These are phyloP conservation scores for Andrena dorsata DNA, from an alignment of 2,888 invertebrate species.

Conservation along the genomic window DNA sequence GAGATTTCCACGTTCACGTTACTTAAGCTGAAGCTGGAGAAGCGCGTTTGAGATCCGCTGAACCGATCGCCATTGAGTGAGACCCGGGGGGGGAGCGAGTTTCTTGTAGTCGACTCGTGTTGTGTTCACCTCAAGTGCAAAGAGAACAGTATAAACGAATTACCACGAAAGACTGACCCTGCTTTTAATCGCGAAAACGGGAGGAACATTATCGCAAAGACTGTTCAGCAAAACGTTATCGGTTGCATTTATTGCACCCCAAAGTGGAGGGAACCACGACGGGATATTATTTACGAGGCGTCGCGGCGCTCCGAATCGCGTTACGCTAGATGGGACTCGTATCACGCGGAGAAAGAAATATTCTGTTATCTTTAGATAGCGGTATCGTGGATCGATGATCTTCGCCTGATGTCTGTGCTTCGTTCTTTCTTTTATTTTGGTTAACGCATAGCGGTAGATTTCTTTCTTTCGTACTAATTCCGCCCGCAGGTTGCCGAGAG, in stretches of 20 bases:
- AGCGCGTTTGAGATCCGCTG: slow-evolving; percentile 71
- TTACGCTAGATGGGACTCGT: background rate
- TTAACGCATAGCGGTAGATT: background rate
- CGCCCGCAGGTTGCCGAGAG: background rate
- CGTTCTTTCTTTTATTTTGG: background rate
- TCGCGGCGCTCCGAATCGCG: background rate
- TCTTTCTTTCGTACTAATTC: slow-evolving; percentile 1
- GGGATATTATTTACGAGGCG: background rate
- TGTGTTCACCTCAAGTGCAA: slow-evolving; percentile 41
- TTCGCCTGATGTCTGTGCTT: background rate
- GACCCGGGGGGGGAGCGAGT: slow-evolving; percentile 4
- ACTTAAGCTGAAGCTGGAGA: slow-evolving; percentile 88
- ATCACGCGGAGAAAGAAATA: background rate
- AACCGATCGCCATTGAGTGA: background rate
- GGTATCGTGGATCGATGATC: slow-evolving; percentile 21
- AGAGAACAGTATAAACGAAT: slow-evolving; percentile 36
- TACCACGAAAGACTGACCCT: slow-evolving; percentile 47
- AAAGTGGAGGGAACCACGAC: background rate
- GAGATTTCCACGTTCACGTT: slow-evolving; percentile 89
- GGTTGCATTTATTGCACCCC: slow-evolving; percentile 42
- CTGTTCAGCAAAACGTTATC: slow-evolving; percentile 6
- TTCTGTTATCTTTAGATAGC: slow-evolving; percentile 39
- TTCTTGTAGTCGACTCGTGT: slow-evolving; percentile 15
- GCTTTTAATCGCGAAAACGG: slow-evolving; percentile 16
- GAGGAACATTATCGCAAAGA: slow-evolving; percentile 3